A percentile compares a stretch with the other conserved stretches of the same genome.
phyloP scores from a whole-genome alignment of 2,797 vertebrate species.

The Cossypha polioptera region DNA sequence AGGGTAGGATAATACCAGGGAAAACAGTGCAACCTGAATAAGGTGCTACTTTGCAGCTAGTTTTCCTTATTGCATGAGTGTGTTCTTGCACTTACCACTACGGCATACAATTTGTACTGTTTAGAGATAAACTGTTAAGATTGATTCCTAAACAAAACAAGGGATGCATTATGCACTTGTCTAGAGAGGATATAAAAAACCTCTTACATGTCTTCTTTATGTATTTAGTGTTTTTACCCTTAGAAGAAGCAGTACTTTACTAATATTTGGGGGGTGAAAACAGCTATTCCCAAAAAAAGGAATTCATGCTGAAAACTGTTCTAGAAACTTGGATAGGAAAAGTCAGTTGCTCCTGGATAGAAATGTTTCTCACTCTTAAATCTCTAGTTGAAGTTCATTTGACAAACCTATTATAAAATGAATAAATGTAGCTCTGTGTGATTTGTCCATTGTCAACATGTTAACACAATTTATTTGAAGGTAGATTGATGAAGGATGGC shows the following conservation, averaged over 20 bases:
- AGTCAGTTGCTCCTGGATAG: slow-evolving; percentile 70
- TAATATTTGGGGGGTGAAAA: slow-evolving; percentile 37
- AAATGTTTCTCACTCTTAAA: slow-evolving; percentile 78
- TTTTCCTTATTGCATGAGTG: slow-evolving; percentile 54
- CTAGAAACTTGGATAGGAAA: slow-evolving; percentile 66
- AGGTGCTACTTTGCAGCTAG: slow-evolving; percentile 49
- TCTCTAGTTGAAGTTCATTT: slow-evolving; percentile 78
- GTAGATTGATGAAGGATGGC: slow-evolving; percentile 82
- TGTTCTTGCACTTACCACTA: slow-evolving; percentile 59
- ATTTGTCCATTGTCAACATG: slow-evolving; percentile 86
- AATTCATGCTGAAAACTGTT: slow-evolving; percentile 54
- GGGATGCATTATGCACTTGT: slow-evolving; percentile 46
- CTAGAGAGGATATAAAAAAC: slow-evolving; percentile 60
- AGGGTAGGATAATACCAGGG: slow-evolving; percentile 13
- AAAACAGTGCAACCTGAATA: slow-evolving; percentile 47
- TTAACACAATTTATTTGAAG: slow-evolving; percentile 84
- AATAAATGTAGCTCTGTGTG: slow-evolving; percentile 81
- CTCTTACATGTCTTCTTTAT: slow-evolving; percentile 51
- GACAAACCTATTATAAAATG: slow-evolving; percentile 85
- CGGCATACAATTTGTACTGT: slow-evolving; percentile 65
- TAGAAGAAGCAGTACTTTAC: slow-evolving; percentile 40
- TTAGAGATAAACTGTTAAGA: slow-evolving; percentile 63
- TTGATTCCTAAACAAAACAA: slow-evolving; percentile 66
- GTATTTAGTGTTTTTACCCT: slow-evolving; percentile 43
- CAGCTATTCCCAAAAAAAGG: not conserved